Base-by-base conservation (phyloP, 1,140 invertebrate genomes). In the Druon quercuslanigerum region DNA sequence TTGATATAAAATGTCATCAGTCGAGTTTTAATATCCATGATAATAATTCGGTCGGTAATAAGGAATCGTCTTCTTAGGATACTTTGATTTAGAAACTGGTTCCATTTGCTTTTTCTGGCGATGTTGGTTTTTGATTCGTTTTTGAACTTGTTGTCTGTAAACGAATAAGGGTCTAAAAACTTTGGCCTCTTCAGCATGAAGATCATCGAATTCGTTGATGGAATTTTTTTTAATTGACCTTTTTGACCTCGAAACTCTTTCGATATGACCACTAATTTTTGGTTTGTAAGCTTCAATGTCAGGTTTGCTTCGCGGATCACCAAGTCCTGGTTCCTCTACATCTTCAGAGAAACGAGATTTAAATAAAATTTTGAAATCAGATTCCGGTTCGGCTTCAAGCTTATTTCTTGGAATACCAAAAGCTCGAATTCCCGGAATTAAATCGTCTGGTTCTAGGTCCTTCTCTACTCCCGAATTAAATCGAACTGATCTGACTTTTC, bases 131-230 rank as follows among this genome's bases (percentile, higher is more conserved):
- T 88, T 85, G 13, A 78, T 1, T 11, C 84, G 80, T 76, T 81
- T 82, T 7, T 79, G 85, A 19, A 86, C 25, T 70, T 90, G 87
- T n/a, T 90, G 87, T 19, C 89, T 86, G 57, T 90, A 89, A 2
- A 87, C 88, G 25, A 91, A 91, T 1, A 91, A 72, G 11, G 88
- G 90, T 50, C 90, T 85, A 57, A 91, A 91, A 1, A 91, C 83
- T 40, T 87, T 90, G 0, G 85, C 57, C 51, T 90, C 88, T 11
- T 86, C 81, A 0, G 76, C 82, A 11, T 85, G 76, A 9, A 87
- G 74, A 50, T 90, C 87, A 0, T 85, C 73, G 0, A 51, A 11
- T 16, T 80, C 25, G 20, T 75, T 73, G 50, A 85, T 77, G n/a
- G 5, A 14, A 50, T 52, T 2, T 14, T 40, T 7, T 8, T 77